phyloP scores from a whole-genome alignment of 2,888 invertebrate species.

The Drosophila planitibia region DNA sequence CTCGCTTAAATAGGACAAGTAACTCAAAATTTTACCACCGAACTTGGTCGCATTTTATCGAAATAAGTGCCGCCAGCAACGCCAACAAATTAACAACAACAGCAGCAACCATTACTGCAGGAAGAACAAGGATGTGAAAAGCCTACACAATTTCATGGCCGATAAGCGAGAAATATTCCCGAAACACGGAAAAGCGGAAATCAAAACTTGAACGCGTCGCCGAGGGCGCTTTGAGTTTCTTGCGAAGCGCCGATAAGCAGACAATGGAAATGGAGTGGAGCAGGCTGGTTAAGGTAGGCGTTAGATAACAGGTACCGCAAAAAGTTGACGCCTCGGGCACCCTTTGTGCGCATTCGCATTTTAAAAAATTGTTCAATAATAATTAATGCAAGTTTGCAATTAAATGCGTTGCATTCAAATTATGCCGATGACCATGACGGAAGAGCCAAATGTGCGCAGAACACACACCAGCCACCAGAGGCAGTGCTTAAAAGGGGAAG shows the following conservation, averaged over 20 bases:
- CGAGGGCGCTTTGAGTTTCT: conserved; percentile 70
- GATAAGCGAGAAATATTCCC: conserved; percentile 56
- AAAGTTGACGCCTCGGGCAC: conserved; percentile 29
- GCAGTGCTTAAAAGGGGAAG: neutral
- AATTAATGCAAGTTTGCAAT: conserved; percentile 80
- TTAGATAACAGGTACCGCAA: conserved; percentile 49
- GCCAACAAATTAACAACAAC: conserved; percentile 32
- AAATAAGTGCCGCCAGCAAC: conserved; percentile 35
- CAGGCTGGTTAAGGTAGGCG: conserved; percentile 2
- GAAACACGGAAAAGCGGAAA: conserved; percentile 45
- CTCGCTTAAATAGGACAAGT: conserved; percentile 18
- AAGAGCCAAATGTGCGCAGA: conserved; percentile 15
- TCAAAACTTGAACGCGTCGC: conserved; percentile 64
- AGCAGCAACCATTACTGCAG: conserved; percentile 1
- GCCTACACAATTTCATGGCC: conserved; percentile 49
- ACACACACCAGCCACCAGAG: conserved; percentile 4
- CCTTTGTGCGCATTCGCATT: conserved; percentile 22
- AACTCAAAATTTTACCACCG: neutral
- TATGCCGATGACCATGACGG: conserved; percentile 59
- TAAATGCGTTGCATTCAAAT: conserved; percentile 78
- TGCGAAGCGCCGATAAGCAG: conserved; percentile 64
- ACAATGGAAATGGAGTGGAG: conserved; percentile 29
- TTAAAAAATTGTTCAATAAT: conserved; percentile 70
- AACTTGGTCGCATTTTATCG: conserved; percentile 36
- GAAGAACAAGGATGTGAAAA: conserved; percentile 22